Evolutionary conservation across 2,113 vertebrate genomes (phyloP).

Genomic region (Octodon degus): DNA sequence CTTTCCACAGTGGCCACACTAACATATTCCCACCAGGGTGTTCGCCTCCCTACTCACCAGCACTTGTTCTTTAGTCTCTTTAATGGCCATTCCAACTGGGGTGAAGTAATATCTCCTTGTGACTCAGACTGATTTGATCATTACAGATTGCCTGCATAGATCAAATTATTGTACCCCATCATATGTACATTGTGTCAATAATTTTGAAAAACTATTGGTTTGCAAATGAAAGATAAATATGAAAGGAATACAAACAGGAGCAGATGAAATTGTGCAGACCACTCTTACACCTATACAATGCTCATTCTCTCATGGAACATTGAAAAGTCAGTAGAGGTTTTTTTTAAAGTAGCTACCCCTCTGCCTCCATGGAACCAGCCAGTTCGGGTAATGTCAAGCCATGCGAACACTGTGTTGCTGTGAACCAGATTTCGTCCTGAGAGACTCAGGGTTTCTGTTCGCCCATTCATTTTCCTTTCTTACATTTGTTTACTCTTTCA

Average conservation of each 20-base stretch:
- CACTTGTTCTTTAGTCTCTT: neutral
- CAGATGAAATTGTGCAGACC: neutral
- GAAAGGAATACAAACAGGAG: neutral
- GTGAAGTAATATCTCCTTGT: neutral
- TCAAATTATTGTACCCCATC: neutral
- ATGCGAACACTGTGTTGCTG: neutral
- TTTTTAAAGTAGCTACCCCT: neutral
- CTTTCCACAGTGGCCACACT: neutral
- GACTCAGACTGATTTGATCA: neutral
- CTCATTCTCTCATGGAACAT: neutral
- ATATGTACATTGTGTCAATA: neutral
- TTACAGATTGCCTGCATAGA: neutral
- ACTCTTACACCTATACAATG: neutral
- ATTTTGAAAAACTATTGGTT: neutral
- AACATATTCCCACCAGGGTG: neutral
- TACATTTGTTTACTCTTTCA: slow-evolving; percentile 4
- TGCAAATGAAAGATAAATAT: slow-evolving; percentile 21
- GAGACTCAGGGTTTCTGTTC: neutral
- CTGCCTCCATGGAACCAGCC: neutral
- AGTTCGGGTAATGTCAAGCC: neutral
- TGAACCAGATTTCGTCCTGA: neutral
- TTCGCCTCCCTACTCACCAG: neutral
- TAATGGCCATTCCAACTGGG: neutral
- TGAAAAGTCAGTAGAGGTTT: neutral
- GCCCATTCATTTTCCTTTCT: neutral